Percentiles rank a stretch among this genome's conserved stretches.
These are phyloP conservation scores for Noctua comes DNA, from an alignment of 2,888 invertebrate species.

Conservation along the genomic window DNA sequence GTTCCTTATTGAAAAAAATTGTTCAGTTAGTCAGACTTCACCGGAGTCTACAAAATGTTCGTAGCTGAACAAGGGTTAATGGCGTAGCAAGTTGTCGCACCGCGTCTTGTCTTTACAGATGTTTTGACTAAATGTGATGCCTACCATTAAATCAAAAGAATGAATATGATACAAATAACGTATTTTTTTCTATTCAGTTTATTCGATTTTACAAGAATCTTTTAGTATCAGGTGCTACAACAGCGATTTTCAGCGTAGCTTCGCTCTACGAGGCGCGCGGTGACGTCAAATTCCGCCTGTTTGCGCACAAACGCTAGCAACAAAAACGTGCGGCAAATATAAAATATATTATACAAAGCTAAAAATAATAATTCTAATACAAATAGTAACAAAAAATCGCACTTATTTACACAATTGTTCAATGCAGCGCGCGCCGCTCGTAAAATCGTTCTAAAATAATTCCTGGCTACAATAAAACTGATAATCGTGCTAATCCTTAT, in stretches of 20 bases:
- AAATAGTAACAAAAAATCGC: constrained; percentile 75
- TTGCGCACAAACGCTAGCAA: constrained; percentile 42
- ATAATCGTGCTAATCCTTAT: constrained; percentile 87
- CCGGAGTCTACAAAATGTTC: neutral
- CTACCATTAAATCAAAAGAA: neutral
- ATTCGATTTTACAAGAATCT: neutral
- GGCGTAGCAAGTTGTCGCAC: no score
- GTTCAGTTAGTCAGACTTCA: neutral
- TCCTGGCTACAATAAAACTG: constrained; percentile 84
- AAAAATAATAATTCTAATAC: constrained; percentile 75
- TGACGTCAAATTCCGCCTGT: constrained; percentile 28
- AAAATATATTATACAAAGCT: constrained; percentile 51
- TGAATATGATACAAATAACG: neutral
- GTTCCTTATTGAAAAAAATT: neutral
- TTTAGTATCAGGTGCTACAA: neutral
- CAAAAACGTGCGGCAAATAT: constrained; percentile 55
- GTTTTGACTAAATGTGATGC: neutral
- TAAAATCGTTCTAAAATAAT: constrained; percentile 80
- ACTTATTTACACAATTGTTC: constrained; percentile 86
- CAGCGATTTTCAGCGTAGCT: constrained; percentile 18
- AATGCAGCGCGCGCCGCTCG: constrained; percentile 71
- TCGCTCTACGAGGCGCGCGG: constrained; percentile 56
- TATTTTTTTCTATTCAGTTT: neutral
- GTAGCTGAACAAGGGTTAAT: neutral
- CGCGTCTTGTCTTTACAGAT: neutral